Percentiles rank a stretch among this genome's conserved stretches.
Evolutionary conservation across 2,888 invertebrate genomes (phyloP).

Genomic region (Drosophila kambysellisi): DNA sequence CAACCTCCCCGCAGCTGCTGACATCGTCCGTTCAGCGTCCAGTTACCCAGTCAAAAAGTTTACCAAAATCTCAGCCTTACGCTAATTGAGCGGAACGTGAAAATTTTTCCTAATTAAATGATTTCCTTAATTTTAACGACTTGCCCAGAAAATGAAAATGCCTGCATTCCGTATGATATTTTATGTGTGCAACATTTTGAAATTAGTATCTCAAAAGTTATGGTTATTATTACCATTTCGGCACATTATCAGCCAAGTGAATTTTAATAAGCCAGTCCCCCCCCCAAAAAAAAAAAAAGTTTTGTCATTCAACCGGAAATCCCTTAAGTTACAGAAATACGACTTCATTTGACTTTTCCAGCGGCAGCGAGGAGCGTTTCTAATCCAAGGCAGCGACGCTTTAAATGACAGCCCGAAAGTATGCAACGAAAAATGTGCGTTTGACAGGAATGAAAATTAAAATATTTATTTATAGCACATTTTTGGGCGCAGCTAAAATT

Average conservation of each 20-base stretch:
- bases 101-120: slow-evolving; percentile 78
- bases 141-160: slow-evolving; percentile 20
- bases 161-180: slow-evolving; percentile 56
- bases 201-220: slow-evolving; percentile 77
- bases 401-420: slow-evolving; percentile 49
- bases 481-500: slow-evolving; percentile 23
- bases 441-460: slow-evolving; percentile 49
- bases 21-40: slow-evolving; percentile 61
- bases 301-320: slow-evolving; percentile 41
- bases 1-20: slow-evolving; percentile 62
- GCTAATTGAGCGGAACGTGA: slow-evolving; percentile 79
- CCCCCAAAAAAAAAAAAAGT: slow-evolving; percentile 15
- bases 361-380: slow-evolving; percentile 13
- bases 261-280: slow-evolving; percentile 64
- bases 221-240: slow-evolving; percentile 53
- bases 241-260: slow-evolving; percentile 65
- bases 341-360: not conserved
- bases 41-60: slow-evolving; percentile 47
- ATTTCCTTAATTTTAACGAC: slow-evolving; percentile 78
- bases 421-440: slow-evolving; percentile 49
- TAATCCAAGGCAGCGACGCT: slow-evolving; percentile 9
- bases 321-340: slow-evolving; percentile 16
- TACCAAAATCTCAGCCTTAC: slow-evolving; percentile 48
- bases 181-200: slow-evolving; percentile 74
- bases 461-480: slow-evolving; percentile 51